phyloP scores from a whole-genome alignment of 2,888 invertebrate genomes.

The Drosophila suboccidentalis region DNA sequence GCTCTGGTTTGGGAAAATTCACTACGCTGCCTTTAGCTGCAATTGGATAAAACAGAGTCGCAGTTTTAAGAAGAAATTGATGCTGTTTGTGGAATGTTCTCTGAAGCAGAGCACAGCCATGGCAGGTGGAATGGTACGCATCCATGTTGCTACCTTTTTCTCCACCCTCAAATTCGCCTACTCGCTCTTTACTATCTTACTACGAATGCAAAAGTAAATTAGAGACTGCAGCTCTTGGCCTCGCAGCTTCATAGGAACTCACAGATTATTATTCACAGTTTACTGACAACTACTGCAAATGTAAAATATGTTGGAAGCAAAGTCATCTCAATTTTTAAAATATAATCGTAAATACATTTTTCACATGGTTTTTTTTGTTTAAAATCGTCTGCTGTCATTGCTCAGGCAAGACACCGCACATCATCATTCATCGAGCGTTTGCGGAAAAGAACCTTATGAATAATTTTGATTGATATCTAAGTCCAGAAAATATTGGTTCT shows the following conservation, averaged over 20 bases:
- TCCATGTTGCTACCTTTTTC: slow-evolving; percentile 72
- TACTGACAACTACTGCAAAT: no score
- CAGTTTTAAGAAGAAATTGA: slow-evolving; percentile 65
- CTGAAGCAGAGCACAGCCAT: slow-evolving; percentile 53
- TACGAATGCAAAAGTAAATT: slow-evolving; percentile 54
- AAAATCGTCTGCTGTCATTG: no score
- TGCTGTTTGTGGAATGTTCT: slow-evolving; percentile 71
- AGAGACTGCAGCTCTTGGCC: background rate
- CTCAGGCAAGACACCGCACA: no score
- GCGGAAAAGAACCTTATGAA: no score
- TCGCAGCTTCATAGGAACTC: background rate
- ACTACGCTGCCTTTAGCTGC: slow-evolving; percentile 69
- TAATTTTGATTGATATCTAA: no score
- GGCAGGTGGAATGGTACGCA: slow-evolving; percentile 73
- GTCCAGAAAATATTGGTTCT: no score
- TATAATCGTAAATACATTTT: no score
- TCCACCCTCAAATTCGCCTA: slow-evolving; percentile 65
- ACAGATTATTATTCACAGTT: background rate
- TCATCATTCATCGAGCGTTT: no score
- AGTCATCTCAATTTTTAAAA: no score
- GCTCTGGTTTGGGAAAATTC: slow-evolving; percentile 58
- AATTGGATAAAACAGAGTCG: slow-evolving; percentile 67
- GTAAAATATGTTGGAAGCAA: no score
- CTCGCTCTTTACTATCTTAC: slow-evolving; percentile 72
- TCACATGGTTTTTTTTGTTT: no score